These are phyloP conservation scores for Onychomys torridus DNA, from an alignment of 2,797 vertebrate species.

Conservation along the genomic window DNA sequence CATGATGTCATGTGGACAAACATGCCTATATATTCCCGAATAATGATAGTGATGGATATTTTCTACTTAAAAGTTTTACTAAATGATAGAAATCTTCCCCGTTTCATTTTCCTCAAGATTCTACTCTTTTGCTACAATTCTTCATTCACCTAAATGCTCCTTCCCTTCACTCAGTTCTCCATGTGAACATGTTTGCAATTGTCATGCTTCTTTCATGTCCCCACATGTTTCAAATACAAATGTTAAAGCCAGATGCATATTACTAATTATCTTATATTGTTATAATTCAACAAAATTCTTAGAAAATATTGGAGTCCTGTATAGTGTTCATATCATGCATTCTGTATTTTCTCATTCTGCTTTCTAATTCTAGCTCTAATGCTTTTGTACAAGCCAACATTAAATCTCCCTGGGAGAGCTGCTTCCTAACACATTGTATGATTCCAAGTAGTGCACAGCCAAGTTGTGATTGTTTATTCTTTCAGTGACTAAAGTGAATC, in stretches of 20 bases:
- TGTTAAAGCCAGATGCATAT: neutral
- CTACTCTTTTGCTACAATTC: neutral
- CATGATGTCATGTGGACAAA: neutral
- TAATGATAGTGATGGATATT: neutral
- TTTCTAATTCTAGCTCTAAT: neutral
- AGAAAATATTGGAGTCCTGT: neutral
- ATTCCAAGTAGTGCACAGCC: neutral
- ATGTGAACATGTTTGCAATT: neutral
- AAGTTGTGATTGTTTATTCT: neutral
- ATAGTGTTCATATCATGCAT: neutral
- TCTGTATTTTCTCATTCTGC: fast-evolving
- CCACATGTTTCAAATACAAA: neutral
- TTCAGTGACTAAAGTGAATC: neutral
- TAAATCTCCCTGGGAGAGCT: neutral
- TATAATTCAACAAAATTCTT: neutral
- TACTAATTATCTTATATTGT: neutral
- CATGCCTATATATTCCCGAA: neutral
- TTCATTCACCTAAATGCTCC: neutral
- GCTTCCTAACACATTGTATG: neutral
- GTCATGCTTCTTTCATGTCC: neutral
- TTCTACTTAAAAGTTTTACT: neutral
- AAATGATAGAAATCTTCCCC: neutral
- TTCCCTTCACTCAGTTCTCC: neutral
- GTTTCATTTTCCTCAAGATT: neutral
- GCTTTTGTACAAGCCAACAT: neutral